These are phyloP conservation scores for Entomobrya proxima DNA, from an alignment of 2,888 invertebrate genomes.

Conservation along the genomic window DNA sequence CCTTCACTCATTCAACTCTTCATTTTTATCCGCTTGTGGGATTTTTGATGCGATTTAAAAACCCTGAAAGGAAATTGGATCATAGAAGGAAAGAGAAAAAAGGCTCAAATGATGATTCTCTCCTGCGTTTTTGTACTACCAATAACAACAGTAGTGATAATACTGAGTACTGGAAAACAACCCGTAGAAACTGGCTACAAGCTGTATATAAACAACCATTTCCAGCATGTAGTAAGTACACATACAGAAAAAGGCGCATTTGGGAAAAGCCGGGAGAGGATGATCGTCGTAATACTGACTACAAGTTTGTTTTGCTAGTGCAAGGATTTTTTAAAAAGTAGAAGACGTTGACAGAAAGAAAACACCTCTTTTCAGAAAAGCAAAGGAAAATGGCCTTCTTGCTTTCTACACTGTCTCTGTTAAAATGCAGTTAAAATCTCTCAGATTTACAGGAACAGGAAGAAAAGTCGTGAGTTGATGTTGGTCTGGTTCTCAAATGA, in stretches of 20 bases:
- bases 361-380: not conserved
- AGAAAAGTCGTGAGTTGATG: slow-evolving; percentile 15
- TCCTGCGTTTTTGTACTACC: not conserved
- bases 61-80: slow-evolving; percentile 56
- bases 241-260: not conserved
- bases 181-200: not conserved
- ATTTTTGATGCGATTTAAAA: slow-evolving; percentile 59
- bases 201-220: not conserved
- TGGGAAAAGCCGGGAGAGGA: slow-evolving; percentile 37
- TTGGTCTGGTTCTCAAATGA: slow-evolving; percentile 4
- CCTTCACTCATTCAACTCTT: slow-evolving; percentile 50
- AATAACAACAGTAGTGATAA: not conserved
- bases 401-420: slow-evolving; percentile 9
- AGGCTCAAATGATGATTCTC: slow-evolving; percentile 31
- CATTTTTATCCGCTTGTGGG: slow-evolving; percentile 61
- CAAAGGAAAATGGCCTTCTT: slow-evolving; percentile 28
- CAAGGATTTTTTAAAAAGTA: not conserved
- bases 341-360: not conserved
- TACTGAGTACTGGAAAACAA: not conserved
- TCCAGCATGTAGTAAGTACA: not conserved
- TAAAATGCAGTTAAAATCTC: slow-evolving; percentile 34
- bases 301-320: slow-evolving; percentile 40
- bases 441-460: slow-evolving; percentile 26
- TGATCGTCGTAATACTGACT: slow-evolving; percentile 21
- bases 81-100: slow-evolving; percentile 46